Conservation (phyloP, 1,140 invertebrate genomes). For the Uloborus diversus region DNA sequence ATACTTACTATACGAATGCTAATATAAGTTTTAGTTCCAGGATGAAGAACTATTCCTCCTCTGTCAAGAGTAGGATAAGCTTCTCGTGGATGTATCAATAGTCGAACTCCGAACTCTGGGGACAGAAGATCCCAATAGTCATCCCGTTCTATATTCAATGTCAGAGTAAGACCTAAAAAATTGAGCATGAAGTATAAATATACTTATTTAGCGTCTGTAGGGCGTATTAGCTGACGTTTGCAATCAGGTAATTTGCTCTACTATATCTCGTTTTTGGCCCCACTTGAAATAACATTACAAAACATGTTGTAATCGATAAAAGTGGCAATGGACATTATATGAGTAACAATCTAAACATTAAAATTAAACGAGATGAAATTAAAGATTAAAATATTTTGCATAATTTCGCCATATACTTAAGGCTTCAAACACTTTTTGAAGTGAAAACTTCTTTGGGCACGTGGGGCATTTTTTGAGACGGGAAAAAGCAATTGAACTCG, state of each 20-base stretch:
- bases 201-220: background rate
- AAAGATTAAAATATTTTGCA: no score
- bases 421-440: no score
- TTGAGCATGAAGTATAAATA: background rate
- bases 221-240: no score
- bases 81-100: slow-evolving; percentile 53
- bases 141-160: slow-evolving; percentile 58
- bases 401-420: no score
- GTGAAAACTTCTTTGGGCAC: no score
- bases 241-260: no score
- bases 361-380: no score
- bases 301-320: background rate
- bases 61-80: slow-evolving; percentile 51
- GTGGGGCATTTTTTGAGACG: no score
- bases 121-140: slow-evolving; percentile 58
- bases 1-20: slow-evolving; percentile 56
- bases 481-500: no score
- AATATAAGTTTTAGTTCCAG: slow-evolving; percentile 57
- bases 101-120: slow-evolving; percentile 56
- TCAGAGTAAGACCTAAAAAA: slow-evolving; percentile 54
- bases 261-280: no score
- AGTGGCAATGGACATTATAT: no score
- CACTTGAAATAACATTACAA: background rate
- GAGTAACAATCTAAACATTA: no score
- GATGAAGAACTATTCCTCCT: slow-evolving; percentile 55